Evolutionary conservation across 2,113 vertebrate genomes (phyloP), one percentile per base, ranked within the genome.

Genomic region (Zapornia atra): DNA sequence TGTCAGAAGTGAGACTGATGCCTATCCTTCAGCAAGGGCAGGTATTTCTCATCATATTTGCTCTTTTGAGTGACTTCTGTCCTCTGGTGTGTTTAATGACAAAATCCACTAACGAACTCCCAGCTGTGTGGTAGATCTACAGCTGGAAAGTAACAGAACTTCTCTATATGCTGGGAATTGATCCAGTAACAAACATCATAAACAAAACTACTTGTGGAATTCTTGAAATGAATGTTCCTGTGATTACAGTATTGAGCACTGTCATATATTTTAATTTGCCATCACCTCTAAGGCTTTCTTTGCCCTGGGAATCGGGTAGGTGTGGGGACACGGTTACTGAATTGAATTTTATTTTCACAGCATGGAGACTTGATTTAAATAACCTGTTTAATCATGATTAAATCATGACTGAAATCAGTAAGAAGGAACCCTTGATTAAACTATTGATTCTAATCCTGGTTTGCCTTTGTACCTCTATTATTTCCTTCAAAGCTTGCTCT

Each of bases 381-480:
- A 78, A 56, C 25, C 31, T 86, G 12, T 84, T 84, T 91, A 84
- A 81, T 72, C 81, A 51, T 91, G 60, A 87, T 94, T 91, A 71
- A 91, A 75, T 92, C 46, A 68, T 63, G 77, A 75, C 73, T 91
- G 69, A 84, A 95, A 96, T 95, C 77, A 89, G 60, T 78, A 84
- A 70, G 65, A 12, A 63, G 36, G 69, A 89, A 51, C 46, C 31
- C 33, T 86, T 91, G 89, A 95, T 92, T 94, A 83, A 94, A 77
- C 72, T 91, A 82, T 84, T 84, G 90, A 95, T 86, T 96, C 48
- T 73, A 92, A 84, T 84, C 33, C 40, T 92, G 36, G 28, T 89
- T 91, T 91, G 68, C 6, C 2, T 59, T 78, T 86, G 79, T 66
- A 46, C 73, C 21, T 89, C 46, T 57, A 12, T 95, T 88, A 82